Percentiles rank a stretch among this genome's conserved stretches.
Conservation (phyloP, 2,113 vertebrate genomes). For the Scatophagus argus region DNA sequence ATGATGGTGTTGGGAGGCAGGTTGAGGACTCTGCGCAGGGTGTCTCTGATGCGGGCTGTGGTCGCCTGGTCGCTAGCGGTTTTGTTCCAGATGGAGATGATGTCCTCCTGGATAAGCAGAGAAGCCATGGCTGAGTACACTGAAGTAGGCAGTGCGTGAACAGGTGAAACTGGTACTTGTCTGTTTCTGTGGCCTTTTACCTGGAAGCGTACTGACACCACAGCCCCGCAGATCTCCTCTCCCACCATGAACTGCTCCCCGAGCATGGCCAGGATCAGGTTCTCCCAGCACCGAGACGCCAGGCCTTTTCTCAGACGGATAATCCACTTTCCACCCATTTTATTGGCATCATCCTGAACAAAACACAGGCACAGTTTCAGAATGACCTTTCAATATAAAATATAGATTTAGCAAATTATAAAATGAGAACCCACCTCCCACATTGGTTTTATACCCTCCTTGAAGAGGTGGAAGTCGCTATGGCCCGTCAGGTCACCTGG, state of each 20-base stretch:
- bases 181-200: constrained; percentile 64
- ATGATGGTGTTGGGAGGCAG: constrained; percentile 89
- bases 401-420: neutral
- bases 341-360: constrained; percentile 87
- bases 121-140: constrained; percentile 48
- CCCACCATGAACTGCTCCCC: constrained; percentile 91
- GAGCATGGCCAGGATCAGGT: constrained; percentile 88
- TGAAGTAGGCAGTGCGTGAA: neutral
- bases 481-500: constrained; percentile 88
- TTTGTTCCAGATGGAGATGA: constrained; percentile 91
- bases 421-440: constrained; percentile 82
- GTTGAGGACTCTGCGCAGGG: constrained; percentile 87
- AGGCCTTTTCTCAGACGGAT: constrained; percentile 88
- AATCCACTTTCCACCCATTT: constrained; percentile 89
- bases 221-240: constrained; percentile 89
- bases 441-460: constrained; percentile 90
- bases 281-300: constrained; percentile 89
- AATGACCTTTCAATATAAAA: neutral
- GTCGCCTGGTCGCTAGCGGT: constrained; percentile 87
- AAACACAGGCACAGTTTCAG: neutral
- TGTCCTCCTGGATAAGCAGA: constrained; percentile 83
- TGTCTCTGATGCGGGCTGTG: constrained; percentile 88
- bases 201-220: constrained; percentile 89
- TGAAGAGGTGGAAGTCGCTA: constrained; percentile 89
- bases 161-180: neutral